Percentiles rank a stretch among this genome's conserved stretches.
Evolutionary conservation across 2,113 vertebrate genomes (phyloP).

Genomic region (Tragulus kanchil): DNA sequence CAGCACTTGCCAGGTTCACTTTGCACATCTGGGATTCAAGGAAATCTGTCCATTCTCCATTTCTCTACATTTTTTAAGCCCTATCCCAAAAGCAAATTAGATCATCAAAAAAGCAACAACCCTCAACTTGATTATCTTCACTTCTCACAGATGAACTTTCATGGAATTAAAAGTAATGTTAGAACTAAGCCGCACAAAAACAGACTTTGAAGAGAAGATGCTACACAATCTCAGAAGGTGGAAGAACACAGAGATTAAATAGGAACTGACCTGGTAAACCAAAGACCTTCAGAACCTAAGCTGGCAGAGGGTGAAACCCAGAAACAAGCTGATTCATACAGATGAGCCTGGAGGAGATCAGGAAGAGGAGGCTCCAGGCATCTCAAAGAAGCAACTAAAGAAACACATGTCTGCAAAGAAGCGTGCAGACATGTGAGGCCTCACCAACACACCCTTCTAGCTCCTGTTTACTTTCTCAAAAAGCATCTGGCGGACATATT

Average conservation of each 20-base stretch:
- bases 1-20: slow-evolving; percentile 39
- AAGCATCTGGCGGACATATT: not conserved
- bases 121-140: slow-evolving; percentile 53
- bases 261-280: not conserved
- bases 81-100: slow-evolving; percentile 65
- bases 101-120: slow-evolving; percentile 48
- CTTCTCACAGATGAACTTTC: slow-evolving; percentile 35
- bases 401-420: not conserved
- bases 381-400: slow-evolving; percentile 24
- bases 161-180: slow-evolving; percentile 64
- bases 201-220: not conserved
- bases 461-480: slow-evolving; percentile 50
- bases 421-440: not conserved
- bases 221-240: not conserved
- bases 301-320: not conserved
- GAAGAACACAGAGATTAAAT: not conserved
- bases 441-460: slow-evolving; percentile 11
- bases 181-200: not conserved
- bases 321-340: not conserved
- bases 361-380: not conserved
- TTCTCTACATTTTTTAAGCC: slow-evolving; percentile 27
- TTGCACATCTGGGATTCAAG: slow-evolving; percentile 24
- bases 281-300: not conserved
- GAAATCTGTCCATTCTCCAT: slow-evolving; percentile 47
- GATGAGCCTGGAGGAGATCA: not conserved